Conservation (phyloP, 2,797 vertebrate species). For the Takifugu rubripes region DNA sequence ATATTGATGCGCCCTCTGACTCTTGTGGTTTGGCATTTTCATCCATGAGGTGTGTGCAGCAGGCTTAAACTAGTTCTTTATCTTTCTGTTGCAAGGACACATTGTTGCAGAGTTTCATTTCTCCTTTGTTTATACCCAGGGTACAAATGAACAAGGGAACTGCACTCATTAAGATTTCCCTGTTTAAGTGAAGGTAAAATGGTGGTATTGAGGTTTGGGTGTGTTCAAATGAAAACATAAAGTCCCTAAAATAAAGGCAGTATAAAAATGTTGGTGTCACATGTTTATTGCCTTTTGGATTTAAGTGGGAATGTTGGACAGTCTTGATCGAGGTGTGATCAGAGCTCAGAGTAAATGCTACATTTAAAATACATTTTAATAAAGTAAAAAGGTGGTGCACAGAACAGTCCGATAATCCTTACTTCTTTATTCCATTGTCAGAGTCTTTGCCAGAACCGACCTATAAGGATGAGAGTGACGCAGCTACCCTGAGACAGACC, state of each 20-base stretch:
- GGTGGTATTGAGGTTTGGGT: not conserved
- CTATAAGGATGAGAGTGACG: slow-evolving; percentile 87
- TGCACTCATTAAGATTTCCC: slow-evolving; percentile 68
- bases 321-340: too few species aligned
- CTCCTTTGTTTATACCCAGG: slow-evolving; percentile 65
- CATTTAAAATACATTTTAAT: too few species aligned
- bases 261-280: not conserved
- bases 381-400: not conserved
- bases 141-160: slow-evolving; percentile 63
- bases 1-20: too few species aligned
- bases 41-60: slow-evolving; percentile 9
- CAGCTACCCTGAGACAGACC: slow-evolving; percentile 92
- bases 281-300: not conserved
- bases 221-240: too few species aligned
- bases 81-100: slow-evolving; percentile 5
- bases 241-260: too few species aligned
- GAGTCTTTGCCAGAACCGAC: slow-evolving; percentile 81
- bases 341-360: too few species aligned
- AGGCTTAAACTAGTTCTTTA: slow-evolving; percentile 13
- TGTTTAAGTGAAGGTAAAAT: slow-evolving; percentile 66
- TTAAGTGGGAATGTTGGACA: slow-evolving; percentile 1
- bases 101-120: slow-evolving; percentile 21
- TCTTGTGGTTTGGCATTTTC: not conserved
- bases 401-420: slow-evolving; percentile 31
- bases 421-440: slow-evolving; percentile 40